Evolutionary conservation across 1,140 invertebrate genomes (phyloP), one percentile per base, ranked within the genome.

Genomic region (Dysdera silvatica): DNA sequence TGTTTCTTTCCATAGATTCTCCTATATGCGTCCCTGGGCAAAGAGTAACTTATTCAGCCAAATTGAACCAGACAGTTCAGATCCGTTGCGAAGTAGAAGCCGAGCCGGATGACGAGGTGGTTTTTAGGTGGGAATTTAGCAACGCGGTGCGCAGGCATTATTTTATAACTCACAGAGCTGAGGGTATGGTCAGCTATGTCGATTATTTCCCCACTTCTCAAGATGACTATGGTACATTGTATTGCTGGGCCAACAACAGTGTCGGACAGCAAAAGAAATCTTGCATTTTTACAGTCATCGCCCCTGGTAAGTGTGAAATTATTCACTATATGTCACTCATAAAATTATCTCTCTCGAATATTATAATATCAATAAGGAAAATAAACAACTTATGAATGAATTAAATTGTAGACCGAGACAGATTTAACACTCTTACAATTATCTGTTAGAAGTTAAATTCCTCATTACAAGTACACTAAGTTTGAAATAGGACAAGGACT

Each of bases 31-130:
- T 83, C 61, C 77, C 81, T 2, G 82, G 81, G 16, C 86, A 87
- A 69, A 84, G 88, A 51, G 77, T 87, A 48, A 82, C 90, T 62
- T 91, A 91, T 71, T 85, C 87, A 14, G 86, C 88, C 2, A 88
- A 86, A 0, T 79, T 87, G 41, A 85, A 87, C 45, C 89, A 91
- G 73, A 81, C 81, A 7, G 82, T 85, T 12, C 82, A 81, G 63
- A 87, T 93, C 58, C 79, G 82, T 2, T 93, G 89, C 75, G 87
- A 91, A 69, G 88, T 94, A 20, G 89, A 93, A 71, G 89, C 90
- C 4, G 91, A 91, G 77, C 91, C 91, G 0, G 76, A 83, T 8
- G 81, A 88, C 2, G n/a, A n/a, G n/a, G 79, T 82, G 67, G 77
- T 88, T 1, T 69, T 69, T 52, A 65, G 68, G 16, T 71, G 70